Evolutionary conservation across 1,140 invertebrate genomes (phyloP), one percentile per base, ranked within the genome.

Genomic region (Papilio polytes): DNA sequence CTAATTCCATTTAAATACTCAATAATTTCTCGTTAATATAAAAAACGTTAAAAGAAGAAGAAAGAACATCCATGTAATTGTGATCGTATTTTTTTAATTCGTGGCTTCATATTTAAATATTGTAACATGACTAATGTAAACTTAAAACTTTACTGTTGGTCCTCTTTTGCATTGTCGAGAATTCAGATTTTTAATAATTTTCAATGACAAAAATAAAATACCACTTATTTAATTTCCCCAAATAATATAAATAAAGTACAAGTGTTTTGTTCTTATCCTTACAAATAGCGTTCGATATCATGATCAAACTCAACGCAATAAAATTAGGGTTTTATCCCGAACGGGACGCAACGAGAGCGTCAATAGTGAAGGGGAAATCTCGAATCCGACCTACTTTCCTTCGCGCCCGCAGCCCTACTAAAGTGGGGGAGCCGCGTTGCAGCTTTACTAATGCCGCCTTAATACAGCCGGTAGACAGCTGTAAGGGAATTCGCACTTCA

Each of bases 281-380:
- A 83, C 81, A 83, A 87, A 59, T 84, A 85, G 80, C 80, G 74
- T 74, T 83, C n/a, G 10, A 83, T 84, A 88, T 87, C 86, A 85
- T 84, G 84, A 88, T 89, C 86, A 85, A 88, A 89, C 82, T 77
- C 80, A 85, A 86, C 85, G 85, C 86, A 93, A 94, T 92, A 92
- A 93, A 93, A 93, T 93, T 93, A 92, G 91, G 88, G 88, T 86
- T 91, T 90, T 89, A 91, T 92, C 89, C 87, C 89, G 82, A 89
- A 84, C 88, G 85, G 89, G 83, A 13, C 87, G 85, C 85, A 91
- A 85, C 90, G 89, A 91, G 91, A 90, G 91, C 89, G 85, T 87
- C 89, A 87, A 86, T 84, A 85, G 53, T 80, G 79, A 82, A 85
- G 84, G 86, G 86, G 87, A 83, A 84, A 84, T 84, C 81, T 85